Evolutionary conservation across 2,797 vertebrate genomes (phyloP).

Genomic region (Luscinia megarhynchos): DNA sequence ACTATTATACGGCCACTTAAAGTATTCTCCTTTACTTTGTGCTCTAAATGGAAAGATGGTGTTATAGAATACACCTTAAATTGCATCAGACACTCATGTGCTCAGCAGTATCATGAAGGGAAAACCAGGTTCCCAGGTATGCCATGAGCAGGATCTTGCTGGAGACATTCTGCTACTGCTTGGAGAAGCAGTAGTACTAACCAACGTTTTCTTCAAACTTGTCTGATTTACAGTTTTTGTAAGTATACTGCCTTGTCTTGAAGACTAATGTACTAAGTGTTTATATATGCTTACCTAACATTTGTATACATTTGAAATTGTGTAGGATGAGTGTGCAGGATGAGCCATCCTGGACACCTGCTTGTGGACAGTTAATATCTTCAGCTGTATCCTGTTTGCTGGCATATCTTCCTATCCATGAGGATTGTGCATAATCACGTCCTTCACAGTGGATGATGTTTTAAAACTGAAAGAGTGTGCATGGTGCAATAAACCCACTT

Average conservation of each 20-base stretch:
- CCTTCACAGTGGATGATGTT: not conserved
- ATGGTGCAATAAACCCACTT: not conserved
- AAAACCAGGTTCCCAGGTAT: not conserved
- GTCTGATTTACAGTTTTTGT: not conserved
- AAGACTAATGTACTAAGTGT: not conserved
- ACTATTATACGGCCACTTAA: not conserved
- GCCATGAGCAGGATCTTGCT: fast-evolving
- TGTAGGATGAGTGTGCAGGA: not conserved
- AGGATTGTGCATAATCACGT: not conserved
- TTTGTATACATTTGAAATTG: not conserved
- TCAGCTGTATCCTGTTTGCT: not conserved
- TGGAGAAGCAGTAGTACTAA: not conserved
- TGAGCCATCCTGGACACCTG: not conserved
- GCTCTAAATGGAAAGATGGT: not conserved
- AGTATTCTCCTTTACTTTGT: not conserved
- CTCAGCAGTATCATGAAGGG: not conserved
- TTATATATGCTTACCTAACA: not conserved
- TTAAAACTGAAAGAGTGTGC: not conserved
- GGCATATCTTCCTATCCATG: not conserved
- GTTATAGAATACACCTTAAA: not conserved
- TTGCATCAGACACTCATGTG: not conserved
- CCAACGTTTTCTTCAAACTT: not conserved
- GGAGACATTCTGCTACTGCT: not conserved
- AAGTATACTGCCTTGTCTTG: not conserved
- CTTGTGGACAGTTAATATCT: not conserved